Base-by-base conservation (phyloP, 2,113 vertebrate species). In the Phyllostomus hastatus region DNA sequence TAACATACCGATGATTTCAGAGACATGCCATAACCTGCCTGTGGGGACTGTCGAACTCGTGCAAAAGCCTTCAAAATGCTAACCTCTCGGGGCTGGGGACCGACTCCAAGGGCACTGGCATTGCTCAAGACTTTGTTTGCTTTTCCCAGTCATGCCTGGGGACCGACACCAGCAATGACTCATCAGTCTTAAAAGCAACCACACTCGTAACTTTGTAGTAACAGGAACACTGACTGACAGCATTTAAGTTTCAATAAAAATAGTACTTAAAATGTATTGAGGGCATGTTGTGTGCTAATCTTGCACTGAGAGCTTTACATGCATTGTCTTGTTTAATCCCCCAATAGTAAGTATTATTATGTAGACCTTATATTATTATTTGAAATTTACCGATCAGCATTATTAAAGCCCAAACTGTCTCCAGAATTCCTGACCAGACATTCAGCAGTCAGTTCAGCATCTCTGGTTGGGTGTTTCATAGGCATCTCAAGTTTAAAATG, bases 201-300 rank as follows among this genome's bases (percentile, higher is more conserved):
- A 38, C 38, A 54, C 33, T 95, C 50, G 16, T 87, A 92, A 80
- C 83, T 90, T 91, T 41, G 66, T 64, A 82, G 46, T 90, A 88
- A 38, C 28, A 88, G 54, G 48, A 92, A 78, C 38, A 81, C 35
- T 83, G 14, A 22, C 17, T 54, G 38, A 90, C 35, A 90, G 15
- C 48, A 67, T 75, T 93, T 85, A 43, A 86, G 64, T 86, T 94
- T 94, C 80, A 73, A n/a, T 88, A 90, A 93, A 87, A 88, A 86
- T 12, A 72, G 33, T 52, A 86, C 64, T 15, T 86, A 33, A 93
- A 91, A 67, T 64, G 35, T 73, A 59, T 35, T 1, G 5, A 80
- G 59, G 73, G 20, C 28, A 41, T 83, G 48, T 35, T 57, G 15
- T 81, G 9, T 64, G 38, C 59, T 82, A 73, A 17, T 86, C 33